Evolutionary conservation across 2,888 invertebrate genomes (phyloP).

Genomic region (Napeogenes sylphis): DNA sequence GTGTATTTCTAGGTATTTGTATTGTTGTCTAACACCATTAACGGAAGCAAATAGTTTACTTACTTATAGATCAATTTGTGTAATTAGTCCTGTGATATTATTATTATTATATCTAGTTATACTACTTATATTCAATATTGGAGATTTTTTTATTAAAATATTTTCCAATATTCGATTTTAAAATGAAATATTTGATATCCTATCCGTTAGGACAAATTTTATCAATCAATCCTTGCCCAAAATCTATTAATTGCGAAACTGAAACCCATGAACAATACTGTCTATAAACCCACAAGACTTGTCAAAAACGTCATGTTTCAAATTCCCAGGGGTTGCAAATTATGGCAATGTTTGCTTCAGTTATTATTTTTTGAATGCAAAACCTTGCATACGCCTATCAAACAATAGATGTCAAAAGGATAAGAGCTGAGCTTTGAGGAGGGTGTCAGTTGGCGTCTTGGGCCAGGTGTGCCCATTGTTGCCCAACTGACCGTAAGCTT

Average conservation of each 20-base stretch:
- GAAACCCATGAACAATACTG: slow-evolving; percentile 57
- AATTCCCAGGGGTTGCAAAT: slow-evolving; percentile 68
- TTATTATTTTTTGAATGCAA: slow-evolving; percentile 53
- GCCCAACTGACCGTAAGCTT: slow-evolving; percentile 68
- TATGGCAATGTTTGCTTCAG: slow-evolving; percentile 67
- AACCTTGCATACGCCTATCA: slow-evolving; percentile 60
- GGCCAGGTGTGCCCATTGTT: slow-evolving; percentile 70
- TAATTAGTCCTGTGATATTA: too few relatives aligned
- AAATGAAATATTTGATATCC: too few relatives aligned
- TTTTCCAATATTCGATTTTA: too few relatives aligned
- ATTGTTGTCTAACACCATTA: too few relatives aligned
- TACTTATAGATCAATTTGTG: too few relatives aligned
- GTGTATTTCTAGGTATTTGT: too few relatives aligned
- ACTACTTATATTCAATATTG: too few relatives aligned
- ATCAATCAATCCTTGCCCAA: slow-evolving; percentile 33
- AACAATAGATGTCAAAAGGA: slow-evolving; percentile 63
- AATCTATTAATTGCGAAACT: slow-evolving; percentile 43
- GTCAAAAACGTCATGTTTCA: slow-evolving; percentile 66
- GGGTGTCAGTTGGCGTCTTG: slow-evolving; percentile 65
- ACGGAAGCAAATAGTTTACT: too few relatives aligned
- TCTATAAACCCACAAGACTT: slow-evolving; percentile 53
- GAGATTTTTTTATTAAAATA: too few relatives aligned
- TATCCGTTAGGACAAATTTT: slow-evolving; percentile 4
- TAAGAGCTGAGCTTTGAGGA: slow-evolving; percentile 53
- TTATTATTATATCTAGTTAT: too few relatives aligned